Evolutionary conservation across 2,113 vertebrate genomes (phyloP), one percentile per base, ranked within the genome.

Genomic region (Lophius piscatorius): DNA sequence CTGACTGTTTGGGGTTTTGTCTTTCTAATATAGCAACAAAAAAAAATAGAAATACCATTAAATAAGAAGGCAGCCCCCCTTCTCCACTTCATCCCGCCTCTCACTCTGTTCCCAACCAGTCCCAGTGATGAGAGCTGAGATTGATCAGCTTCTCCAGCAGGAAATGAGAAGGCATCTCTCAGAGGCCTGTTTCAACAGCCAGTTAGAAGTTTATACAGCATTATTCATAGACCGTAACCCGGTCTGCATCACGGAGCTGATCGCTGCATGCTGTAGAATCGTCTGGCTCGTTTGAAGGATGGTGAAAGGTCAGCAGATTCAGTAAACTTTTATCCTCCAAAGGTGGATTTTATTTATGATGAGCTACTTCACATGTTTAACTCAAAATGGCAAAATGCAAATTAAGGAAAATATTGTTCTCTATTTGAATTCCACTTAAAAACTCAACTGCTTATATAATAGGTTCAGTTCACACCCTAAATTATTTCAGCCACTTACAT

Each of bases 141-240:
- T 82, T 73, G 83, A 87, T 85, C 80, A 86, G 78, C 59, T 86
- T 86, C 86, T 85, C 85, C 84, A 86, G 36, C 57, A 85, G 82
- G 87, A 87, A 90, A 90, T 80, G 83, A 87, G 80, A 81, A 78
- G 83, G 79, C 84, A 78, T 90, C 93, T 91, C 92, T 91, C 89
- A 35, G 86, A 89, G 83, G 45, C 68, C 93, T 91, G 91, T 93
- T 93, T 88, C 89, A 93, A 94, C 92, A 78, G 54, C 88, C 74
- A 85, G 88, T 91, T 92, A 45, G 61, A 87, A 31, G 66, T 63
- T 75, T 86, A 51, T 89, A 62, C 82, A 93, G 90, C 17, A 52
- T 82, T 84, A 90, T 55, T 87, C 87, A 87, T 67, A 77, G 28
- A 78, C 82, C 66, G 80, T 70, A 0, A 34, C 45, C 51, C 10